Evolutionary conservation across 2,113 vertebrate species (phyloP).

Genomic region (Pycnonotus jocosus): DNA sequence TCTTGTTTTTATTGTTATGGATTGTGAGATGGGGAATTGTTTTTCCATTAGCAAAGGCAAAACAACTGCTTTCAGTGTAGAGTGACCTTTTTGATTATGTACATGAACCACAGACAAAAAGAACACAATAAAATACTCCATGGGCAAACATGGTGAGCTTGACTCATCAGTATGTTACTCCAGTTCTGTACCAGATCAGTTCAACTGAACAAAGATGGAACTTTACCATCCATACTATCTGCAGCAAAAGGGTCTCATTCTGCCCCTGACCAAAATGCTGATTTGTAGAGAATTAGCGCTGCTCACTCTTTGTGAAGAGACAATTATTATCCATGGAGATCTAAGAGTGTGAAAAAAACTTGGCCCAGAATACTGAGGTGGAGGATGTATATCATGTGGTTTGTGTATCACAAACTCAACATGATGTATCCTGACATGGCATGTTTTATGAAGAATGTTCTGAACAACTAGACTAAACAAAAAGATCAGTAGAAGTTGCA

Average conservation of each 20-base stretch:
- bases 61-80: conserved; percentile 59
- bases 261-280: background rate
- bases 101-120: conserved; percentile 54
- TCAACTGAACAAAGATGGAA: background rate
- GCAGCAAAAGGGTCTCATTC: background rate
- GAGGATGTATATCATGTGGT: background rate
- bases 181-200: background rate
- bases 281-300: background rate
- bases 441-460: background rate
- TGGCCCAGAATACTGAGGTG: background rate
- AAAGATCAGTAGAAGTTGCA: background rate
- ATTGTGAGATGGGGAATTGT: conserved; percentile 53
- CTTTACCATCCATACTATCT: background rate
- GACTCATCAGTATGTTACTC: conserved; percentile 19
- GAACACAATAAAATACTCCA: conserved; percentile 50
- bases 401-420: background rate
- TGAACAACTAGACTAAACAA: background rate
- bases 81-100: conserved; percentile 56
- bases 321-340: background rate
- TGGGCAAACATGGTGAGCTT: conserved; percentile 12
- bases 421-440: background rate
- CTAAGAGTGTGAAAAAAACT: background rate
- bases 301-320: background rate
- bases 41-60: conserved; percentile 54
- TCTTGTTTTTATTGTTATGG: conserved; percentile 57